Evolutionary conservation across 2,113 vertebrate species (phyloP), one percentile per base, ranked within the genome.

Genomic region (Chunga burmeisteri): DNA sequence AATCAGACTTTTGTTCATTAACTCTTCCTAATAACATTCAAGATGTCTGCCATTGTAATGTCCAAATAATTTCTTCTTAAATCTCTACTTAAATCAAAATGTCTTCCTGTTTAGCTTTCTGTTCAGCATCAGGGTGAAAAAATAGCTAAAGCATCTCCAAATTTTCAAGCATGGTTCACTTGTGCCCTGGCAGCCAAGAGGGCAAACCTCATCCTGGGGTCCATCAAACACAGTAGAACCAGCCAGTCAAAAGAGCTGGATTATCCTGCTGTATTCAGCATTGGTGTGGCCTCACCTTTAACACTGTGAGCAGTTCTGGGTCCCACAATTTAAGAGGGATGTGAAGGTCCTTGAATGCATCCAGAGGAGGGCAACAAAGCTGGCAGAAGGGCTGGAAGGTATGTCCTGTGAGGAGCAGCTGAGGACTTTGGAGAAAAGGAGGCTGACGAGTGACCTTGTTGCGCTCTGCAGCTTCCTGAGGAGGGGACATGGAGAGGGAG

Each of bases 171-270:
- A 11, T 2, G 5, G 4, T 74, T 81, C 7, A 36, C 49, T 85
- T 59, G 15, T 49, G 30, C n/a, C 26, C 50, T 53, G 50, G 56
- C 5, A 63, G 49, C 10, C 49, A 32, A 75, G 17, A 94, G 10
- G 30, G 16, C 21, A 58, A 84, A 29, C 9, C 0, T 0, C 38
- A 20, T 30, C 19, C 16, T 30, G 8, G 44, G 26, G 4, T 53
- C 8, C 11, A 49, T 6, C 44, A 53, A 53, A 70, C 44, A 47
- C 18, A 29, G 30, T 1, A 7, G 8, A 65, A 34, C 5, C 13
- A 34, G 5, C 1, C 2, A 3, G 13, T 21, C 26, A 47, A 42
- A 71, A 66, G 3, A 42, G 22, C 14, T n/a, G 2, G 30, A 30
- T 53, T 32, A 34, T 71, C 27, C 34, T 2, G 1, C 6, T 49